phyloP scores from a whole-genome alignment of 2,113 vertebrate species.

The Grus americana region DNA sequence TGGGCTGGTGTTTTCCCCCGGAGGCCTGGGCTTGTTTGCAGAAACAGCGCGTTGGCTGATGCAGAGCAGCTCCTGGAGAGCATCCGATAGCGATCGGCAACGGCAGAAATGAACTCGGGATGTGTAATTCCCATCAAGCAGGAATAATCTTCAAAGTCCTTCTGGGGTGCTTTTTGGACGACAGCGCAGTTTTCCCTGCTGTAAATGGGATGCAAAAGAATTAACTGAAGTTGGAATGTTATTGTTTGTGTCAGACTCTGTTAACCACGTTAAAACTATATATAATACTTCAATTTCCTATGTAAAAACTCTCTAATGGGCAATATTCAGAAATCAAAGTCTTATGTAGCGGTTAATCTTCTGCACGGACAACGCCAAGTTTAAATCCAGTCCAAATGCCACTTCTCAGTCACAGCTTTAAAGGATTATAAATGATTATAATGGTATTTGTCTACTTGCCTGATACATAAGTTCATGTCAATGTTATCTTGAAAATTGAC shows the following conservation, averaged over 20 bases:
- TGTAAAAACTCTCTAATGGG: slow-evolving; percentile 73
- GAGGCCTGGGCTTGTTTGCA: slow-evolving; percentile 28
- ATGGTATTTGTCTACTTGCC: slow-evolving; percentile 73
- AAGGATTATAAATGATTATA: slow-evolving; percentile 77
- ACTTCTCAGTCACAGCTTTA: slow-evolving; percentile 83
- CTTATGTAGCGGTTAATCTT: slow-evolving; percentile 68
- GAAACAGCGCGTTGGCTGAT: slow-evolving; percentile 31
- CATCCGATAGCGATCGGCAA: slow-evolving; percentile 29
- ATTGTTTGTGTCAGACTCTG: slow-evolving; percentile 75
- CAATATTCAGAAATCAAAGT: slow-evolving; percentile 67
- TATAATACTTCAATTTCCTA: slow-evolving; percentile 76
- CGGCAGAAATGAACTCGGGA: slow-evolving; percentile 53
- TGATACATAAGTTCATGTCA: slow-evolving; percentile 73
- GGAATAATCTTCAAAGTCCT: slow-evolving; percentile 73
- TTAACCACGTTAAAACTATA: slow-evolving; percentile 69
- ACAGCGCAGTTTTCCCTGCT: slow-evolving; percentile 38
- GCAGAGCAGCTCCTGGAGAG: slow-evolving; percentile 56
- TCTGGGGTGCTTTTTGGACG: slow-evolving; percentile 58
- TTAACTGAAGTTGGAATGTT: slow-evolving; percentile 68
- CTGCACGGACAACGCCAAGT: slow-evolving; percentile 76
- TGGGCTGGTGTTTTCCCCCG: not conserved
- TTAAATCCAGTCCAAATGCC: slow-evolving; percentile 82
- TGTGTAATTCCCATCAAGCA: slow-evolving; percentile 62
- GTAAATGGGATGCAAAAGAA: slow-evolving; percentile 68
- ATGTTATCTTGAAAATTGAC: slow-evolving; percentile 73